These are phyloP conservation scores for Silurus meridionalis DNA, from an alignment of 2,113 vertebrate species.

Conservation along the genomic window DNA sequence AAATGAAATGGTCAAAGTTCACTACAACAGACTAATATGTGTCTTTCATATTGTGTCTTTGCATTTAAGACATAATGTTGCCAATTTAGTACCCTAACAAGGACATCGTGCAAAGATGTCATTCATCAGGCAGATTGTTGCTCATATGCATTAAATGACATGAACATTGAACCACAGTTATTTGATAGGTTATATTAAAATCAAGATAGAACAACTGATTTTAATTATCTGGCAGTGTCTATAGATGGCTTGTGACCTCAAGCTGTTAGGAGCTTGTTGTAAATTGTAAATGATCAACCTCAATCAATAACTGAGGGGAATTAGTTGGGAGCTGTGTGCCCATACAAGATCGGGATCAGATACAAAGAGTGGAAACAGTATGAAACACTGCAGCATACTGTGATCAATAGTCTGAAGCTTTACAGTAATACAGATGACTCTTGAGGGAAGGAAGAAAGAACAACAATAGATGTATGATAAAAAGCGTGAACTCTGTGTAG, in stretches of 20 bases:
- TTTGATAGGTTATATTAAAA: not conserved
- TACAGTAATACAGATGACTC: constrained; percentile 8
- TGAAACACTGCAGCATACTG: constrained; percentile 46
- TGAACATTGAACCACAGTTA: not conserved
- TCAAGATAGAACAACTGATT: constrained; percentile 13
- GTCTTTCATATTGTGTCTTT: not conserved
- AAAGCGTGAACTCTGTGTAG: not conserved
- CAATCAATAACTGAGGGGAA: constrained; percentile 50
- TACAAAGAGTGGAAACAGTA: constrained; percentile 43
- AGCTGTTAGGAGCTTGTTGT: constrained; percentile 49
- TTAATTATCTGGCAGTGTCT: constrained; percentile 11
- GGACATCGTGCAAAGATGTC: not conserved
- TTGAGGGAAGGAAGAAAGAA: constrained; percentile 8
- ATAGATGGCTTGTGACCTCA: constrained; percentile 31
- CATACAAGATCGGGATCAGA: constrained; percentile 33
- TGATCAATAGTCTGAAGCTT: constrained; percentile 45
- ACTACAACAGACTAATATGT: constrained; percentile 6
- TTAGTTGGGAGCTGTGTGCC: constrained; percentile 42
- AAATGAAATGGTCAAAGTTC: constrained; percentile 38
- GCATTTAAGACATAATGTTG: not conserved
- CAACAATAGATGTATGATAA: not conserved
- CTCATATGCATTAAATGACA: not conserved
- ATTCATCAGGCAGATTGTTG: not conserved
- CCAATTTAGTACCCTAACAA: not conserved
- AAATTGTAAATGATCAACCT: constrained; percentile 48